A percentile compares a stretch with the other conserved stretches of the same genome.
phyloP scores from a whole-genome alignment of 2,113 vertebrate species.

The Erythrocebus patas region DNA sequence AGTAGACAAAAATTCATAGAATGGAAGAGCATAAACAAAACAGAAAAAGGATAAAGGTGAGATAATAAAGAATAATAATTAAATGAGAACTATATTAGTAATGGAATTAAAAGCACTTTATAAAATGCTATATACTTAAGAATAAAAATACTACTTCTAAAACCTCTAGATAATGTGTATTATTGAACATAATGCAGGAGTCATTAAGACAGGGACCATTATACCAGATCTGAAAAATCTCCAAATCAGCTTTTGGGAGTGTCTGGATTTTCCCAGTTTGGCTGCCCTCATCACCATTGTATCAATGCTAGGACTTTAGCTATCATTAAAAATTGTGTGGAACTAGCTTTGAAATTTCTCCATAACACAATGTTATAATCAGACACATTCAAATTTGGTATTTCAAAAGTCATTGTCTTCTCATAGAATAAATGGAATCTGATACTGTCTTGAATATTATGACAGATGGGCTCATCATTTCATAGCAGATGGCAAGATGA shows the following conservation, averaged over 20 bases:
- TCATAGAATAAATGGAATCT: conserved; percentile 69
- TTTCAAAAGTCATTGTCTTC: conserved; percentile 71
- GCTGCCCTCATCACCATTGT: not conserved
- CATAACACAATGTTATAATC: conserved; percentile 61
- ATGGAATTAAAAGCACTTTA: not conserved
- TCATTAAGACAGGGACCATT: not conserved
- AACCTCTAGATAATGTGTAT: not conserved
- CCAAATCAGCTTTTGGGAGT: not conserved
- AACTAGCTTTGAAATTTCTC: conserved; percentile 43
- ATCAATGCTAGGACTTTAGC: not conserved
- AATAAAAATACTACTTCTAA: not conserved
- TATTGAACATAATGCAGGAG: not conserved
- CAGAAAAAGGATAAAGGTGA: not conserved
- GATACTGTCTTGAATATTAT: conserved; percentile 75
- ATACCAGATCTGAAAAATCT: not conserved
- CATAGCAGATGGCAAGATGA: conserved; percentile 77
- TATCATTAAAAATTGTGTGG: conserved; percentile 6
- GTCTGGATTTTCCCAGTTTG: not conserved
- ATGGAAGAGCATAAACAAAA: not conserved
- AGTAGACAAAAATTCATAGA: not conserved
- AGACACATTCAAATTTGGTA: conserved; percentile 62
- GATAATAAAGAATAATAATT: not conserved
- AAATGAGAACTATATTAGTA: not conserved
- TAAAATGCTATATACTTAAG: not conserved
- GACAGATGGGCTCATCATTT: conserved; percentile 73